phyloP scores from a whole-genome alignment of 2,888 invertebrate genomes.

The Lomographa bimaculata region DNA sequence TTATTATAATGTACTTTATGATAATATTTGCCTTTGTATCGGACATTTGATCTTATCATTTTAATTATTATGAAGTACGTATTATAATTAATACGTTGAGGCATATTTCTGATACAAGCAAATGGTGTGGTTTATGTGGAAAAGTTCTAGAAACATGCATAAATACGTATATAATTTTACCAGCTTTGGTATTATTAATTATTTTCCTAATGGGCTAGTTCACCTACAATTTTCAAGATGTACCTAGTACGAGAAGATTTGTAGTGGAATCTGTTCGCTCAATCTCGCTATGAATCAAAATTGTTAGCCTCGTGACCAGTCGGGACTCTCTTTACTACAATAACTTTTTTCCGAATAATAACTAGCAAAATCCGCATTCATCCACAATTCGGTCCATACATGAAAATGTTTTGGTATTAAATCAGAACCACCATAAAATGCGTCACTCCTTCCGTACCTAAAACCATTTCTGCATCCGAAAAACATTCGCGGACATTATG shows the following conservation, averaged over 20 bases:
- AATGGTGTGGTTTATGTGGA: conserved; percentile 1
- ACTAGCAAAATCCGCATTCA: no score
- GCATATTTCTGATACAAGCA: background rate
- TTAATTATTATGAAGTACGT: conserved; percentile 8
- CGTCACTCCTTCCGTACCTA: conserved; percentile 20
- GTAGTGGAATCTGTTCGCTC: no score
- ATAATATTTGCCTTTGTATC: conserved; percentile 8
- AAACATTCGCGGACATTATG: conserved; percentile 37
- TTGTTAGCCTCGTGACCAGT: no score
- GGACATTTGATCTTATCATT: conserved; percentile 15
- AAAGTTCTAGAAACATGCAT: background rate
- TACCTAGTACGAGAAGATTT: no score
- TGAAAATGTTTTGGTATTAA: conserved; percentile 15
- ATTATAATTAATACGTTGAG: conserved; percentile 5
- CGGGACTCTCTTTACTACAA: no score
- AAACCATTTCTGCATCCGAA: conserved; percentile 26
- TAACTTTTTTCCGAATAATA: no score
- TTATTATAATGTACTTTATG: conserved; percentile 7
- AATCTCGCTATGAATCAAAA: no score
- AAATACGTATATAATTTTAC: no score
- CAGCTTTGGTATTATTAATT: no score
- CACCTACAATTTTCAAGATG: no score
- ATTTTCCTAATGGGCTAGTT: no score
- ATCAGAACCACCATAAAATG: conserved; percentile 11
- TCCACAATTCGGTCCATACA: no score